Evolutionary conservation across 1,140 invertebrate genomes (phyloP), one percentile per base, ranked within the genome.

Genomic region (Drosophila nikananu): DNA sequence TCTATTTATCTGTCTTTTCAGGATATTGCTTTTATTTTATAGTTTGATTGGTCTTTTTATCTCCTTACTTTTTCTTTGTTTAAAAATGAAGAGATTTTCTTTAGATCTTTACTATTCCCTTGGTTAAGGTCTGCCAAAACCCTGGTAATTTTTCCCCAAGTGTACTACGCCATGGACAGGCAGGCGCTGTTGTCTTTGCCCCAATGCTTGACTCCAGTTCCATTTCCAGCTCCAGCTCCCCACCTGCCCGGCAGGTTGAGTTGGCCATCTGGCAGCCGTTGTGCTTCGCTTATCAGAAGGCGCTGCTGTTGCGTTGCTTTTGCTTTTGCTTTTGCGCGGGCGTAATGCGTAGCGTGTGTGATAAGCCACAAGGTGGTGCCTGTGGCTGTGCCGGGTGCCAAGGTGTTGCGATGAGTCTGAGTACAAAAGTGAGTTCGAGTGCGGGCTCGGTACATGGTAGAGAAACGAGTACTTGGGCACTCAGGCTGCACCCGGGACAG

Each of bases 301-400:
- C 64, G 63, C 49, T 71, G 63, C 39, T 39, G 15, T 49, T 23
- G 49, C n/a, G 3, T 44, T 63, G 59, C 21, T 27, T 5, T 48
- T 23, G 58, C 27, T 46, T 9, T 68, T 52, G 66, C 27, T 35
- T 67, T 68, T 71, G 79, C 63, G 79, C 64, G 79, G 79, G 78
- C 79, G 79, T 81, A 81, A 81, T 81, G 79, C 79, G 79, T 81
- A 81, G 78, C 54, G 58, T 67, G 77, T 54, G 55, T 62, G 78
- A 81, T 81, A 81, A 81, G 79, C 42, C 76, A 27, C 54, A 57
- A 57, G 35, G 54, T 55, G 51, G 51, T 32, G 52, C 5, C 21
- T 25, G 52, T 49, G 58, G 2, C 27, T 30, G 27, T 30, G 27
- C 7, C 27, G 41, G 48, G 76, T 64, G 59, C 64, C 60, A 81